These are phyloP conservation scores for Uropsilus gracilis DNA, from an alignment of 2,113 vertebrate species.

Conservation along the genomic window DNA sequence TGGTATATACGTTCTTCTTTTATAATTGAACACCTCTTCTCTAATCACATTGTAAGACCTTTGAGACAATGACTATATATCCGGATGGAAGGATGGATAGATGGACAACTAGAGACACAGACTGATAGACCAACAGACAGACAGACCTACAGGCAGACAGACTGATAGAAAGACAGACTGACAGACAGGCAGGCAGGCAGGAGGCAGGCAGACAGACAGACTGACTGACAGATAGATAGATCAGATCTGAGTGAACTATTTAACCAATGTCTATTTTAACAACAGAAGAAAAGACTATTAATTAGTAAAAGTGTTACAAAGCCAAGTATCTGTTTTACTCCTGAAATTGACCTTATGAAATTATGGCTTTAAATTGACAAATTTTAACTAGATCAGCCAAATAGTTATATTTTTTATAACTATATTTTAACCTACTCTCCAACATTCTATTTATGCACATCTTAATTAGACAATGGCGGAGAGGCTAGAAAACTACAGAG, in stretches of 20 bases:
- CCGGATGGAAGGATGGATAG: too few species aligned
- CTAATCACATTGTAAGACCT: background rate
- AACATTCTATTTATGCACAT: background rate
- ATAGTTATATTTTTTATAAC: background rate
- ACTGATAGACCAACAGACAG: too few species aligned
- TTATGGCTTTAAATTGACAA: background rate
- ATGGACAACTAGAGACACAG: too few species aligned
- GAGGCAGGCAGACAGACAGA: too few species aligned
- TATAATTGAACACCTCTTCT: background rate
- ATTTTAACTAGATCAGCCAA: conserved; percentile 38
- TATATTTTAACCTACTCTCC: background rate
- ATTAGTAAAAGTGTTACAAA: conserved; percentile 13
- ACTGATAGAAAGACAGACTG: too few species aligned
- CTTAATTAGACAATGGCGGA: conserved; percentile 20
- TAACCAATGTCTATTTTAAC: background rate
- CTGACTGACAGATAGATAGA: background rate
- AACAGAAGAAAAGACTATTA: background rate
- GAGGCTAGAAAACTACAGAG: background rate
- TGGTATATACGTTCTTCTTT: background rate
- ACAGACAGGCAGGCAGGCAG: too few species aligned
- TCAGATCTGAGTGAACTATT: background rate
- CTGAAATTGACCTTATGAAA: background rate
- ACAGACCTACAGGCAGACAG: too few species aligned
- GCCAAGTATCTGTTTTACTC: background rate
- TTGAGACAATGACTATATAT: background rate